Percentiles rank a stretch among this genome's conserved stretches.
Conservation (phyloP, 2,888 invertebrate genomes). For the Helicoverpa assulta region DNA sequence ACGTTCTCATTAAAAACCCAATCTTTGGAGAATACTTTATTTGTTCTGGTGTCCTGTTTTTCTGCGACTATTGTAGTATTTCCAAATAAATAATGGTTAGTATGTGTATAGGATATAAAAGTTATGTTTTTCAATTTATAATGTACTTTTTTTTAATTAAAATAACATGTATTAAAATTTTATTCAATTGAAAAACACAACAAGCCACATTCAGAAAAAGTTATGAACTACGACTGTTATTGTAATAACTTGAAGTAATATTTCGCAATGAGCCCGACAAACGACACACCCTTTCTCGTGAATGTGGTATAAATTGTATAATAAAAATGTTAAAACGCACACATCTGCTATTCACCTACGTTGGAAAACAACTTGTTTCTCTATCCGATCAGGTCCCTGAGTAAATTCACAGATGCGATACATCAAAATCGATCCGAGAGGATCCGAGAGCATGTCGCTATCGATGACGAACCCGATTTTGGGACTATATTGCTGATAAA, state of each 20-base stretch:
- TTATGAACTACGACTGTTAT: conserved; percentile 47
- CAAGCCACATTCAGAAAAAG: conserved; percentile 72
- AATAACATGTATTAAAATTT: conserved; percentile 13
- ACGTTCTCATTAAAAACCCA: conserved; percentile 81
- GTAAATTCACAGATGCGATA: conserved; percentile 73
- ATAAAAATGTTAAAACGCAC: conserved; percentile 70
- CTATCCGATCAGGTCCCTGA: conserved; percentile 70
- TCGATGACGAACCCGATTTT: conserved; percentile 84
- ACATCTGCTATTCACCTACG: conserved; percentile 85
- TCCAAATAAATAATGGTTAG: conserved; percentile 85
- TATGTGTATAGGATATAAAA: conserved; percentile 68
- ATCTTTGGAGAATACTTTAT: conserved; percentile 84
- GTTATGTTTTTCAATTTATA: conserved; percentile 79
- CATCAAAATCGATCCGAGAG: conserved; percentile 46
- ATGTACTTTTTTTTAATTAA: conserved; percentile 9
- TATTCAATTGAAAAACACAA: conserved; percentile 77
- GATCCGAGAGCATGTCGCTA: conserved; percentile 73
- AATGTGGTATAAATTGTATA: conserved; percentile 66
- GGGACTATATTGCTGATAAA: conserved; percentile 79
- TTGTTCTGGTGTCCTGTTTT: conserved; percentile 80
- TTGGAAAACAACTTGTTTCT: conserved; percentile 76
- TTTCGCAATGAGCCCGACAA: conserved; percentile 38
- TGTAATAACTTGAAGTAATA: conserved; percentile 26
- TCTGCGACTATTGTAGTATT: conserved; percentile 82
- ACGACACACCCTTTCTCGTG: conserved; percentile 64